Percentiles rank a stretch among this genome's conserved stretches.
Conservation (phyloP, 1,140 invertebrate genomes). For the Matsumurasca onukii region DNA sequence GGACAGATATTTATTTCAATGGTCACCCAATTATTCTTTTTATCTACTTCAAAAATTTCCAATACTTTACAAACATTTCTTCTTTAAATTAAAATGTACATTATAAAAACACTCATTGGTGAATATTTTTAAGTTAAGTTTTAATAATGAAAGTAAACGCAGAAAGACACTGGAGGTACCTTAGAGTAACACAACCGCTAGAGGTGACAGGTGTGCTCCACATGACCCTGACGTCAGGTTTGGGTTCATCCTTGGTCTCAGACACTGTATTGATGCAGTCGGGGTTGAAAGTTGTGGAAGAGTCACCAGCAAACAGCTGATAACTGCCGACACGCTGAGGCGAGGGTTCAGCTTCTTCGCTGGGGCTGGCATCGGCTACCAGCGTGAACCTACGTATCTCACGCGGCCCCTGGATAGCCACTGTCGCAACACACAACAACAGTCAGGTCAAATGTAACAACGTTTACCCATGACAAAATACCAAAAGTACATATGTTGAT, state of each 20-base stretch:
- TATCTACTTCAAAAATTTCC: too few species aligned
- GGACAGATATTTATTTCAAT: too few species aligned
- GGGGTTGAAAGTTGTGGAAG: conserved; percentile 76
- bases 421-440: neutral
- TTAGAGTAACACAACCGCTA: conserved; percentile 82
- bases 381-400: conserved; percentile 61
- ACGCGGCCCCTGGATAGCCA: conserved; percentile 17
- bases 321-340: conserved; percentile 54
- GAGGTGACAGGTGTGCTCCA: conserved; percentile 84
- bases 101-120: too few species aligned
- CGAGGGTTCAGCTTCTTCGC: conserved; percentile 50
- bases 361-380: conserved; percentile 66
- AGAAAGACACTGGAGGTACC: too few species aligned
- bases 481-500: too few species aligned
- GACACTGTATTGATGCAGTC: conserved; percentile 84
- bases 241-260: conserved; percentile 65
- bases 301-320: conserved; percentile 75
- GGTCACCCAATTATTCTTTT: too few species aligned
- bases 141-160: too few species aligned
- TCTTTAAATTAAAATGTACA: too few species aligned
- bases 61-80: too few species aligned
- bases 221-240: conserved; percentile 86
- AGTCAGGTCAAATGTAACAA: too few species aligned
- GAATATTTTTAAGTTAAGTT: too few species aligned
- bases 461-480: too few species aligned